phyloP scores from a whole-genome alignment of 2,113 vertebrate genomes.

The Megaceryle maxima region DNA sequence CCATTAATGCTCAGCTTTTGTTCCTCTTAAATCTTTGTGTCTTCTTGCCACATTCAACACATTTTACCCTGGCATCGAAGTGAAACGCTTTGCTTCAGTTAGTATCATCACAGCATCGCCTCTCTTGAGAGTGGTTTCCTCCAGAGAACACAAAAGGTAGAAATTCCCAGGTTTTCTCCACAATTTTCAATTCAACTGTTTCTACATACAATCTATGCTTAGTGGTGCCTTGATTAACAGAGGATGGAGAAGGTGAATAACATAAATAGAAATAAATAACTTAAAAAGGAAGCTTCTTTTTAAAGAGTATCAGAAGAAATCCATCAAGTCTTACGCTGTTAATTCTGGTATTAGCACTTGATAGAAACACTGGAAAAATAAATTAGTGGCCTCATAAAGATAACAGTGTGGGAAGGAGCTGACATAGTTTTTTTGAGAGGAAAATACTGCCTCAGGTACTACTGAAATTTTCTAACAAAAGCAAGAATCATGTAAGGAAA shows the following conservation, averaged over 20 bases:
- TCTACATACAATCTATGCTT: neutral
- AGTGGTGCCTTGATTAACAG: neutral
- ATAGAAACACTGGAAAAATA: neutral
- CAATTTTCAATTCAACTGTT: neutral
- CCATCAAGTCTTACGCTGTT: neutral
- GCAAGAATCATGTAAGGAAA: neutral
- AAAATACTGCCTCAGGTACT: neutral
- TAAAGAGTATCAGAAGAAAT: neutral
- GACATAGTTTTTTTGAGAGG: neutral
- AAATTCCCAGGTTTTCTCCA: neutral
- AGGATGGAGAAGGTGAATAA: neutral
- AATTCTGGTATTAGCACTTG: neutral
- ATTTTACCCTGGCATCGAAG: neutral
- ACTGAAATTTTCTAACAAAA: neutral
- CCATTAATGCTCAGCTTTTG: neutral
- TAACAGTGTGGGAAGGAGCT: neutral
- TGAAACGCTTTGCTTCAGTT: neutral
- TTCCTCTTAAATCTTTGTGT: neutral
- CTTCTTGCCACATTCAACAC: neutral
- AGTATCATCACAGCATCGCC: neutral
- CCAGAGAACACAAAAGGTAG: neutral
- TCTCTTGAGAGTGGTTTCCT: neutral
- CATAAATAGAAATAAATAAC: too few species aligned
- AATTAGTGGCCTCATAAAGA: neutral
- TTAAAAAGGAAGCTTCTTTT: neutral